phyloP scores from a whole-genome alignment of 2,113 vertebrate genomes.

The Phylloscopus trochilus region DNA sequence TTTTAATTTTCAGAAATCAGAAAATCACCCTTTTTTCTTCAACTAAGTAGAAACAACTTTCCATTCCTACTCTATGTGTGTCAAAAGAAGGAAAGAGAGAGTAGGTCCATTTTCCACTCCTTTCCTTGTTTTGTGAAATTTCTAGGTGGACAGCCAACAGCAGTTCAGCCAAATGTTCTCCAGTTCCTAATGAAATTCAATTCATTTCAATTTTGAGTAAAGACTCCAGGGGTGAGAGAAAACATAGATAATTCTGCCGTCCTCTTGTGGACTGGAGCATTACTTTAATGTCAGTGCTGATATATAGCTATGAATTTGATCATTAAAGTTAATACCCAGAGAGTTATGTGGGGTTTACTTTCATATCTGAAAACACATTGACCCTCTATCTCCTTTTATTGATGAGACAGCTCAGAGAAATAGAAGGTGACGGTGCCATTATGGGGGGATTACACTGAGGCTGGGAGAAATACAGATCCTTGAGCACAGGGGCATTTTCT shows the following conservation, averaged over 20 bases:
- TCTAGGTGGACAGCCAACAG: background rate
- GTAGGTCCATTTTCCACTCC: background rate
- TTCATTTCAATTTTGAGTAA: slow-evolving; percentile 24
- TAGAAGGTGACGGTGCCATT: slow-evolving; percentile 41
- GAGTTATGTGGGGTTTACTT: slow-evolving; percentile 52
- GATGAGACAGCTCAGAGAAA: slow-evolving; percentile 60
- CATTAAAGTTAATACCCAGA: slow-evolving; percentile 50
- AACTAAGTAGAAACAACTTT: background rate
- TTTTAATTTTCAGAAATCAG: background rate
- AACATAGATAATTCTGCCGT: slow-evolving; percentile 8
- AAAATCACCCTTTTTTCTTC: background rate
- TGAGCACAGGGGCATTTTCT: background rate
- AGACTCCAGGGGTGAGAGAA: background rate
- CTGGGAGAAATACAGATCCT: background rate
- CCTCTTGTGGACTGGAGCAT: slow-evolving; percentile 23
- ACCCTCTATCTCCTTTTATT: slow-evolving; percentile 45
- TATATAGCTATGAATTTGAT: slow-evolving; percentile 46
- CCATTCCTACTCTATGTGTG: background rate
- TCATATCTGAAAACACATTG: slow-evolving; percentile 49
- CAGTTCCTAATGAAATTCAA: slow-evolving; percentile 5
- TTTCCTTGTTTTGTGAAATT: background rate
- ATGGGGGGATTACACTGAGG: background rate
- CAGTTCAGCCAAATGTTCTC: background rate
- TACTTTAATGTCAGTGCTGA: slow-evolving; percentile 52
- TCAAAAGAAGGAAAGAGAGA: background rate